Percentiles rank a stretch among this genome's conserved stretches.
Evolutionary conservation across 1,140 invertebrate species (phyloP).

Genomic region (Brachystomella parvula): DNA sequence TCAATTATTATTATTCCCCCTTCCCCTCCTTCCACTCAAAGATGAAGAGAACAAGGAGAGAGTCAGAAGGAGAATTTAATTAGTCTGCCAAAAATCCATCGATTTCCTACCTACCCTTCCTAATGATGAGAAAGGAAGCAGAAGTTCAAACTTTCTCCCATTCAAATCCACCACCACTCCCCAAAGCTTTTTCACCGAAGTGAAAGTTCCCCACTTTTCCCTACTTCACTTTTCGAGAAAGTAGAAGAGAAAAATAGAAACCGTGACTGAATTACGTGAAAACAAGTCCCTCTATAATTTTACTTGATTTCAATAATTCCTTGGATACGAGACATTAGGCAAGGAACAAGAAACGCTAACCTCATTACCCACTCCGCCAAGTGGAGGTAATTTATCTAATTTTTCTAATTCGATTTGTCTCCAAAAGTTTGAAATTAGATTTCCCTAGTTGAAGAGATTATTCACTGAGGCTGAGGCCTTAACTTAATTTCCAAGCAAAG

Average conservation of each 20-base stretch:
- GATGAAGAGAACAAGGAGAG: background rate
- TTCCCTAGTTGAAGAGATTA: too few species aligned
- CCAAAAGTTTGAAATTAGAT: too few species aligned
- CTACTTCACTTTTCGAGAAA: background rate
- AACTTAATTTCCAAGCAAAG: too few species aligned
- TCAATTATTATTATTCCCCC: background rate
- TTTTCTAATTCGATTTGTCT: background rate
- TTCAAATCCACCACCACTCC: background rate
- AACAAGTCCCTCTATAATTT: background rate
- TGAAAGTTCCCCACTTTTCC: background rate
- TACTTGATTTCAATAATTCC: background rate
- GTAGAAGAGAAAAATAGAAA: background rate
- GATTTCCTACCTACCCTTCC: background rate
- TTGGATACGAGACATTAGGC: background rate
- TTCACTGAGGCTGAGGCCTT: too few species aligned
- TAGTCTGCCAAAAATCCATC: conserved; percentile 11
- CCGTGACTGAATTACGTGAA: background rate
- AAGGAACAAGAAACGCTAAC: background rate
- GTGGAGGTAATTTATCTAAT: background rate
- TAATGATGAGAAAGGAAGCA: conserved; percentile 3
- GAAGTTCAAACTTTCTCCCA: background rate
- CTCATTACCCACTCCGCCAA: background rate
- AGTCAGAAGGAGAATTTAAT: conserved; percentile 8
- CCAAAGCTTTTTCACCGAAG: background rate
- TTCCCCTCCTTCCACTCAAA: background rate